Percentiles rank a stretch among this genome's conserved stretches.
These are phyloP conservation scores for Spisula subtruncata DNA, from an alignment of 2,888 invertebrate genomes.

Conservation along the genomic window DNA sequence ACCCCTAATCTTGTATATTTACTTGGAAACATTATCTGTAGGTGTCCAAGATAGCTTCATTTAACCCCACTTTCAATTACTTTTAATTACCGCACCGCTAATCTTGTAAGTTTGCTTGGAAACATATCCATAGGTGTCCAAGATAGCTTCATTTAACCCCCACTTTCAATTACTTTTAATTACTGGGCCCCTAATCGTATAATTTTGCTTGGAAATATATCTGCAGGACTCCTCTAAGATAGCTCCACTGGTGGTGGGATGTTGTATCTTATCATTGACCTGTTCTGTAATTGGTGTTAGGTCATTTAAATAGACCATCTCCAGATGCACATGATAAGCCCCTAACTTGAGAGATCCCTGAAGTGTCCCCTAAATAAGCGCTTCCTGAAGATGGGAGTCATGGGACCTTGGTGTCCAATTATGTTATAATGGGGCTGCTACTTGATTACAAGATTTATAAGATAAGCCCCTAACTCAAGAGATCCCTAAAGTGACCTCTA, in stretches of 20 bases:
- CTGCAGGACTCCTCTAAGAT: not conserved
- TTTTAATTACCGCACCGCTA: conserved; percentile 25
- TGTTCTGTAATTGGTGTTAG: conserved; percentile 43
- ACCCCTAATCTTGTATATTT: conserved; percentile 10
- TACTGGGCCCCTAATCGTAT: conserved; percentile 25
- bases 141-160: conserved; percentile 24
- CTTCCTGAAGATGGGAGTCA: conserved; percentile 35
- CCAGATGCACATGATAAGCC: conserved; percentile 36
- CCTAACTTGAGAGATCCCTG: not conserved
- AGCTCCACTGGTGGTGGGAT: conserved; percentile 30
- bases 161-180: not conserved
- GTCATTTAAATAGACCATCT: conserved; percentile 6
- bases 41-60: conserved; percentile 8
- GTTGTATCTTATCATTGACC: conserved; percentile 34
- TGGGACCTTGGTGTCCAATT: not conserved
- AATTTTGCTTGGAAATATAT: conserved; percentile 22
- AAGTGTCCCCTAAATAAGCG: conserved; percentile 56
- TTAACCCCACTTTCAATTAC: not conserved
- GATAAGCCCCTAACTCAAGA: conserved; percentile 23
- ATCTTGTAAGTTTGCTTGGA: conserved; percentile 20
- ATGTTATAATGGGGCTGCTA: not conserved
- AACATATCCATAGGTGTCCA: not conserved
- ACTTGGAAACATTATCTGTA: conserved; percentile 7
- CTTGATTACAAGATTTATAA: conserved; percentile 22
- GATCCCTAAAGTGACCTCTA: conserved; percentile 46